A percentile compares a stretch with the other conserved stretches of the same genome.
Evolutionary conservation across 2,113 vertebrate genomes (phyloP).

Genomic region (Acinonyx jubatus): DNA sequence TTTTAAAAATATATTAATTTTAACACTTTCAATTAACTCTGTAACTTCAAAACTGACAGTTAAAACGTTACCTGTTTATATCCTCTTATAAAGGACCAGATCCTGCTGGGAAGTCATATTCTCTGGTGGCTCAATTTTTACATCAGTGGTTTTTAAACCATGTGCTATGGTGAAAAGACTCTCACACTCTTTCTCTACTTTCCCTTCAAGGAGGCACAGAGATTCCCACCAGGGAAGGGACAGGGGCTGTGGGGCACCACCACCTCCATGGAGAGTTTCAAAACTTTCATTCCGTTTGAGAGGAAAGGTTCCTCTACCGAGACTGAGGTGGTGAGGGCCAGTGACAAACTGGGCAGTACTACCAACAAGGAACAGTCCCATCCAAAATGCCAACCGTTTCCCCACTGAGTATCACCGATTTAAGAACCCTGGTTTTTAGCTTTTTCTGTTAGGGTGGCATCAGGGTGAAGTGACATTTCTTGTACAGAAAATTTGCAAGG

Average conservation of each 20-base stretch:
- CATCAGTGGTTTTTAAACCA: background rate
- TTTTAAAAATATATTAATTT: constrained; percentile 49
- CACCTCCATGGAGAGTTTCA: background rate
- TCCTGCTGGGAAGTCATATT: background rate
- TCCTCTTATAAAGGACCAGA: constrained; percentile 24
- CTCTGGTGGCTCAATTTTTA: background rate
- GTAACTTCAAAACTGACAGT: constrained; percentile 31
- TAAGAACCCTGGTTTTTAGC: background rate
- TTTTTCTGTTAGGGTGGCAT: background rate
- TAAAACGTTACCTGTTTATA: background rate
- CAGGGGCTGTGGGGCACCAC: background rate
- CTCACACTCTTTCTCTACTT: background rate
- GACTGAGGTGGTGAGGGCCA: background rate
- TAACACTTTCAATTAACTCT: constrained; percentile 24
- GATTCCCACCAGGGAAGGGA: background rate
- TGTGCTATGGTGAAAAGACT: rapidly evolving
- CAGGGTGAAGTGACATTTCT: background rate
- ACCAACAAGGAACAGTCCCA: background rate
- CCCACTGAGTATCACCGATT: background rate
- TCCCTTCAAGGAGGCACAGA: background rate
- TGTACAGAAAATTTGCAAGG: background rate
- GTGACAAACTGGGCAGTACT: background rate
- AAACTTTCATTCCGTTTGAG: background rate
- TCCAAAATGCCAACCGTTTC: background rate
- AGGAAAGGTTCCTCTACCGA: background rate